Evolutionary conservation across 2,113 vertebrate species (phyloP).

Genomic region (Baryphthengus martii): DNA sequence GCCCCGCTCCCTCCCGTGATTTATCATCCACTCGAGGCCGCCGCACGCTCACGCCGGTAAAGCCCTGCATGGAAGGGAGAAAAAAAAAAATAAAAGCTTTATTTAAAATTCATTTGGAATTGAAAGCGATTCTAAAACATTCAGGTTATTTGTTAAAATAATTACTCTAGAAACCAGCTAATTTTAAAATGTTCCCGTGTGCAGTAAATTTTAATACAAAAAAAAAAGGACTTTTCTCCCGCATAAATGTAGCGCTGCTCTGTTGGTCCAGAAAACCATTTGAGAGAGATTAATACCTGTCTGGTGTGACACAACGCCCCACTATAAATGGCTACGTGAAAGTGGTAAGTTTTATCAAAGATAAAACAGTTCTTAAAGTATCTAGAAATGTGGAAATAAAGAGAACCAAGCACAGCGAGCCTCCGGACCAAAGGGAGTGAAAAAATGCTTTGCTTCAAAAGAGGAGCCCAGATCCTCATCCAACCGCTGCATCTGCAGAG

Average conservation of each 20-base stretch:
- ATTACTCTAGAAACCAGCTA: not conserved
- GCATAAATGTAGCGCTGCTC: not conserved
- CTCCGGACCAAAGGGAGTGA: not conserved
- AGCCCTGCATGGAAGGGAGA: not conserved
- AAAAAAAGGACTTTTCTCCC: not conserved
- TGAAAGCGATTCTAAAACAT: not conserved
- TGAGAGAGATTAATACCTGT: not conserved
- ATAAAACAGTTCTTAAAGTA: not conserved
- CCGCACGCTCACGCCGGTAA: not conserved
- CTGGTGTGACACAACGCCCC: not conserved
- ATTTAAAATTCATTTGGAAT: not conserved
- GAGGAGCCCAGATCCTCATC: not conserved
- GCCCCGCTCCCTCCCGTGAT: not conserved
- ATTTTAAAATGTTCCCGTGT: not conserved
- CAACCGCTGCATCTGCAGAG: not conserved
- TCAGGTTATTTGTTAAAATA: not conserved
- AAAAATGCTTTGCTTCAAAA: not conserved
- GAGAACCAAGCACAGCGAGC: not conserved
- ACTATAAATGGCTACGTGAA: not conserved
- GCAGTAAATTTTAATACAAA: not conserved
- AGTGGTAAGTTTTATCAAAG: not conserved
- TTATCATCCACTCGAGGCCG: constrained; percentile 45
- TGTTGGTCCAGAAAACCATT: not conserved
- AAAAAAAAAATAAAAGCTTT: not conserved
- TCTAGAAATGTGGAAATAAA: not conserved